Evolutionary conservation across 1,140 invertebrate species (phyloP).

Genomic region (Neotoxoptera formosana): DNA sequence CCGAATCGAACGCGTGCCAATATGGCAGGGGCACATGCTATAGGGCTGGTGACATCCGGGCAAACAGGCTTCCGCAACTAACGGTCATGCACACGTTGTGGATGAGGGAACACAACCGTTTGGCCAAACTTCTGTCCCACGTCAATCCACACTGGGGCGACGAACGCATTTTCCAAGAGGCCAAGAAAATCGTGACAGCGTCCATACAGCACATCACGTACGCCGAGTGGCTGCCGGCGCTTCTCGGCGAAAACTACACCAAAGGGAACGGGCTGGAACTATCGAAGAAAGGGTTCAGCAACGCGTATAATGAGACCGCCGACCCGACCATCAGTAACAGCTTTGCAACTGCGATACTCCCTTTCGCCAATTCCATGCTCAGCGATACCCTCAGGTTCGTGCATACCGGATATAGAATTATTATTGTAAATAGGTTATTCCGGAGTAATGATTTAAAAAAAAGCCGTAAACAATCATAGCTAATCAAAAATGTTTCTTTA

Average conservation of each 20-base stretch:
- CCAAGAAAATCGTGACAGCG: constrained; percentile 82
- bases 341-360: constrained; percentile 75
- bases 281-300: constrained; percentile 60
- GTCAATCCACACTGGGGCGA: constrained; percentile 79
- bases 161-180: constrained; percentile 80
- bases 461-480: too few relatives aligned
- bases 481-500: too few relatives aligned
- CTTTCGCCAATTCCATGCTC: constrained; percentile 74
- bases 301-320: constrained; percentile 67
- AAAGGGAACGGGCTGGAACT: constrained; percentile 44
- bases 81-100: constrained; percentile 83
- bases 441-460: too few relatives aligned
- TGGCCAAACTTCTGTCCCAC: constrained; percentile 71
- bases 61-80: constrained; percentile 81
- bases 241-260: constrained; percentile 66
- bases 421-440: too few relatives aligned
- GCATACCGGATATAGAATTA: too few relatives aligned
- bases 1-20: constrained; percentile 59
- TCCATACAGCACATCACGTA: constrained; percentile 90
- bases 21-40: constrained; percentile 61
- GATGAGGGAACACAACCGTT: constrained; percentile 89
- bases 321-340: constrained; percentile 75
- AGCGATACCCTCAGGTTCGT: constrained; percentile 67
- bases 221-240: constrained; percentile 82
- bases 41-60: constrained; percentile 71